A percentile compares a stretch with the other conserved stretches of the same genome.
These are phyloP conservation scores for Schizopygopsis malacanthus DNA, from an alignment of 2,797 vertebrate species.

Conservation along the genomic window DNA sequence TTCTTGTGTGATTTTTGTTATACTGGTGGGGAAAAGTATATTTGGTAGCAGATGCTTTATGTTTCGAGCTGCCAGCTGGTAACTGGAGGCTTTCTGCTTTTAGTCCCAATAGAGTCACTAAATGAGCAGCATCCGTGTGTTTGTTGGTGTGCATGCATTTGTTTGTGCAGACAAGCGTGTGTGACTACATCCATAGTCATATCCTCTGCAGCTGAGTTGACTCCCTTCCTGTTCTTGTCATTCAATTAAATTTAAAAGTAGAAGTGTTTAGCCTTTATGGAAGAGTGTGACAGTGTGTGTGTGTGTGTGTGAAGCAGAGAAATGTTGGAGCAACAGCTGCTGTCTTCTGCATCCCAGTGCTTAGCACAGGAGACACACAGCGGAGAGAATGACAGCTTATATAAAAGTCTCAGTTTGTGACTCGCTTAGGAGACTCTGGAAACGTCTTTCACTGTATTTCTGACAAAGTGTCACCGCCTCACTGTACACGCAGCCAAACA, in stretches of 20 bases:
- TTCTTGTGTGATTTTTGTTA: not conserved
- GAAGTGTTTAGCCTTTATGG: constrained; percentile 28
- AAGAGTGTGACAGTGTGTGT: not conserved
- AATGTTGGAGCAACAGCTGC: constrained; percentile 46
- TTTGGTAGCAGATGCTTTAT: constrained; percentile 50
- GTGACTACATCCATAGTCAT: constrained; percentile 40
- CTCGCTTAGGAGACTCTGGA: constrained; percentile 27
- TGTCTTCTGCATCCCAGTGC: constrained; percentile 37
- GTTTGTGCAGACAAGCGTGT: constrained; percentile 50
- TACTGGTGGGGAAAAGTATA: constrained; percentile 45
- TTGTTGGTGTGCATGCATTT: constrained; percentile 33
- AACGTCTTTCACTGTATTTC: constrained; percentile 29
- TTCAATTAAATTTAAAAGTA: constrained; percentile 35
- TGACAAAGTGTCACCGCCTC: constrained; percentile 36
- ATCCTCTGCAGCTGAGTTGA: constrained; percentile 36
- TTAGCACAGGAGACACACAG: constrained; percentile 42
- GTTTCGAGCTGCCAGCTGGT: constrained; percentile 45
- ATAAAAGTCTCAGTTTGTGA: constrained; percentile 43
- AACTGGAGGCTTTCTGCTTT: constrained; percentile 52
- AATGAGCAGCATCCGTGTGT: constrained; percentile 46
- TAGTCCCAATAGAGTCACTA: constrained; percentile 44
- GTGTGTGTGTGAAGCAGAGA: constrained; percentile 25
- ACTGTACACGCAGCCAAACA: constrained; percentile 18
- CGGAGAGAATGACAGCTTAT: constrained; percentile 46
- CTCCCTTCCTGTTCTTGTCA: constrained; percentile 35